Conservation (phyloP, 1,140 invertebrate species). For the Ostrea denselamellosa region DNA sequence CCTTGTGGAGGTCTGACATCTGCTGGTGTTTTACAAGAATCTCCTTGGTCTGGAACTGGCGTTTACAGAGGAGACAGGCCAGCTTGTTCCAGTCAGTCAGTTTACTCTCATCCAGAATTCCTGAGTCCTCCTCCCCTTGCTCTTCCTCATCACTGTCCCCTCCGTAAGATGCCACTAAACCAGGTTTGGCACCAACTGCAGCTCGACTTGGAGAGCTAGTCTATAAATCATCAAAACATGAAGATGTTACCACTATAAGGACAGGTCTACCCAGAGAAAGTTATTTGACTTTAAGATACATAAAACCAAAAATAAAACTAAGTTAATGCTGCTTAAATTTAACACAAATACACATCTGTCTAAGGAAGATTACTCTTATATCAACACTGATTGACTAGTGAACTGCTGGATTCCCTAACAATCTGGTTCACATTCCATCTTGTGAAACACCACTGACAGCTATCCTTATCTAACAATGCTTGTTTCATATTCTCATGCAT, state of each 20-base stretch:
- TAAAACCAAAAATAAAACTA: too few species aligned
- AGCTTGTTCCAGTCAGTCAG: constrained; percentile 92
- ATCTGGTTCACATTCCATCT: too few species aligned
- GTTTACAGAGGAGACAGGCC: constrained; percentile 96
- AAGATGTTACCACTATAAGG: background rate
- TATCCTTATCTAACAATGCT: too few species aligned
- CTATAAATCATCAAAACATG: constrained; percentile 32
- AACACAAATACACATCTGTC: too few species aligned
- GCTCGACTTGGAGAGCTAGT: background rate
- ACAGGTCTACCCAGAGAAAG: too few species aligned
- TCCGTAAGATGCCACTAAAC: constrained; percentile 88
- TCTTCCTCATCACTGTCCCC: constrained; percentile 81
- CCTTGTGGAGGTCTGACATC: constrained; percentile 95
- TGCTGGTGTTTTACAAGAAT: constrained; percentile 94
- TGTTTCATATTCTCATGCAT: too few species aligned
- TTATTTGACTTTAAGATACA: too few species aligned
- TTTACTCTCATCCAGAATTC: constrained; percentile 79
- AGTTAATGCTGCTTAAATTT: too few species aligned
- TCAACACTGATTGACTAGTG: too few species aligned
- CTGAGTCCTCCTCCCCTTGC: constrained; percentile 78
- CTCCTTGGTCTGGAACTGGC: constrained; percentile 94
- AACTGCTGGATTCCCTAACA: too few species aligned
- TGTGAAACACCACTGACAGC: too few species aligned
- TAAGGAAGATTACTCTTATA: too few species aligned
- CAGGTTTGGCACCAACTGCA: constrained; percentile 53